Base-by-base conservation (phyloP, 2,888 invertebrate species). In the Lutraria lutraria region DNA sequence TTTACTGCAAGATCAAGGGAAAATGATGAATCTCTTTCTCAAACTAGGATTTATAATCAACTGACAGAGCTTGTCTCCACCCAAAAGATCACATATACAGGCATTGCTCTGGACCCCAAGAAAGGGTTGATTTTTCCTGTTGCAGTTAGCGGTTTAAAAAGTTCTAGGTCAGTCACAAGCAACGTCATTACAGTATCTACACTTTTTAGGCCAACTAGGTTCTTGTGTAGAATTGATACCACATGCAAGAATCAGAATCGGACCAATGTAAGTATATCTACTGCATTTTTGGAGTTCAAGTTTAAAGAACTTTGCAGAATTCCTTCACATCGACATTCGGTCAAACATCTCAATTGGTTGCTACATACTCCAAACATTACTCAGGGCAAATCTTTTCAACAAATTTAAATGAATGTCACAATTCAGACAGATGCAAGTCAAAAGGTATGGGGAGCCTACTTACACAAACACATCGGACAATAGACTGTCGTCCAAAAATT, bases 221-320 rank as follows among this genome's bases (percentile, higher is more conserved):
- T 87, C n/a, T n/a, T n/a, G n/a, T n/a, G n/a, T 87, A 85, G 88
- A 88, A 31, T 29, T 88, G 6, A 53, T 90, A 68, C 88, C 87
- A 15, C 79, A 87, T 79, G 87, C 88, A 63, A 63, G 63, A n/a
- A 8, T 63, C 8, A n/a, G 52, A 19, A 86, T 87, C 80, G 43
- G 83, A 81, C 84, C 83, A 2, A 52, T 89, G 31, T 81, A 89
- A 34, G 31, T 89, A n/a, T 79, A 87, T 52, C 83, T 87, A 2
- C 53, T 85, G 6, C 8, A 25, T 68, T 81, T 80, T 82, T 89
- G n/a, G n/a, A n/a, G n/a, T n/a, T n/a, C n/a, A n/a, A n/a, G n/a
- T n/a, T n/a, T n/a, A n/a, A n/a, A n/a, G n/a, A n/a, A n/a, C n/a
- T n/a, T n/a, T n/a, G n/a, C n/a, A n/a, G n/a, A n/a, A n/a, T n/a